Evolutionary conservation across 2,797 vertebrate genomes (phyloP).

Genomic region (Poecile montanus): DNA sequence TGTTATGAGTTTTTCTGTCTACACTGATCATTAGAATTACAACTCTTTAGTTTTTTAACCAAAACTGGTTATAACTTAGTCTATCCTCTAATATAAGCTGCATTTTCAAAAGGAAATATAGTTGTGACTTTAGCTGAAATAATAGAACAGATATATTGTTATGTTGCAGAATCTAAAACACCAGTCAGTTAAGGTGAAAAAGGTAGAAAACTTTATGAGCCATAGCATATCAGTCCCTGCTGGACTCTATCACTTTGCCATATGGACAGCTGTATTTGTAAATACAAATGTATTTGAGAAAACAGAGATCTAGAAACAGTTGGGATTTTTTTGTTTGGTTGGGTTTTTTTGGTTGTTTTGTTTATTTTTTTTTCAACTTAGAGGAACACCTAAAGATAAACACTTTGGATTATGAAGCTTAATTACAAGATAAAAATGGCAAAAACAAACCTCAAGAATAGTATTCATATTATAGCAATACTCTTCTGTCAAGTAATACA

Average conservation of each 20-base stretch:
- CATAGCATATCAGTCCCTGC: background rate
- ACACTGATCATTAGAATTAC: background rate
- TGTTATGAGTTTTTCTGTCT: background rate
- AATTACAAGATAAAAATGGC: background rate
- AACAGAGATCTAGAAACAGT: background rate
- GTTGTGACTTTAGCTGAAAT: background rate
- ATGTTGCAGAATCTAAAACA: background rate
- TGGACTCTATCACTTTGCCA: background rate
- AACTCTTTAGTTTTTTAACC: background rate
- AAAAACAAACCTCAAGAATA: fast-evolving
- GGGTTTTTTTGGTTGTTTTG: background rate
- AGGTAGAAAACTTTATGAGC: background rate
- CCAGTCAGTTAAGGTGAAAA: background rate
- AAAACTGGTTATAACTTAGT: background rate
- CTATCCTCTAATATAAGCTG: background rate
- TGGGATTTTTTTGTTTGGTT: no score
- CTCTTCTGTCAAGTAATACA: background rate
- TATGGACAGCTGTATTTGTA: background rate
- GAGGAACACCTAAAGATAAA: background rate
- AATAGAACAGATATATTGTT: background rate
- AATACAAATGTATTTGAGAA: background rate
- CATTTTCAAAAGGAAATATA: background rate
- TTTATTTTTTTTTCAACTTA: background rate
- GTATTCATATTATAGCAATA: background rate
- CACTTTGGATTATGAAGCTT: background rate